Evolutionary conservation across 2,113 vertebrate genomes (phyloP), one percentile per base, ranked within the genome.

Genomic region (Cyprinus carpio): DNA sequence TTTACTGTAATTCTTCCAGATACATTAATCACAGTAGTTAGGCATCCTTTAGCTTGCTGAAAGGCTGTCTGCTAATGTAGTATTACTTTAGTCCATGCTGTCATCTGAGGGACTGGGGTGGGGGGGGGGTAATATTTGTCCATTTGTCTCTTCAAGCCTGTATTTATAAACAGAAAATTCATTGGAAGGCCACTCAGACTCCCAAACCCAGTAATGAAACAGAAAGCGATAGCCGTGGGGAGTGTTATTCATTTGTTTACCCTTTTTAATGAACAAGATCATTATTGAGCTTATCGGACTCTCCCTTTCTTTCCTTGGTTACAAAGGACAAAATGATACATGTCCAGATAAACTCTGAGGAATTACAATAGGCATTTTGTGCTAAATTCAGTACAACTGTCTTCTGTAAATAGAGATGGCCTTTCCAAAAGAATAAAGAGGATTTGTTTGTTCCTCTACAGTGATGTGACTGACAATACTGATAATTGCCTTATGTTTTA

Each of bases 371-470:
- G 89, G 84, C 76, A 1, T 85, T 89, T 87, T 91, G 86, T 91
- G 83, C 88, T 72, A 18, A 4, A 88, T 92, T 94, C 92, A 92
- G 88, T 92, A 81, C 79, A 89, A 67, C 34, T 77, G 40, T 81
- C 79, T 90, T 87, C 89, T 84, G 87, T 84, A 86, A 75, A 82
- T 37, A 40, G 86, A 82, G 56, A 85, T n/a, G 65, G 87, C 82
- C 80, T 90, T 82, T 87, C 46, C 62, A 40, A 90, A 51, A 85
- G 87, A 90, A 88, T 91, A 87, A 89, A 75, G 80, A 81, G 40
- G 54, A 88, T 87, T 88, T 31, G 87, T 82, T 84, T 88, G 86
- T 65, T 87, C 88, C 85, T 78, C 23, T 79, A 81, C 84, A 82
- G 43, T 77, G 58, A 71, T 82, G 81, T 82, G 58, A 49, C 82